These are phyloP conservation scores for Orthochromis malagaraziensis DNA, from an alignment of 2,113 vertebrate species.

Conservation along the genomic window DNA sequence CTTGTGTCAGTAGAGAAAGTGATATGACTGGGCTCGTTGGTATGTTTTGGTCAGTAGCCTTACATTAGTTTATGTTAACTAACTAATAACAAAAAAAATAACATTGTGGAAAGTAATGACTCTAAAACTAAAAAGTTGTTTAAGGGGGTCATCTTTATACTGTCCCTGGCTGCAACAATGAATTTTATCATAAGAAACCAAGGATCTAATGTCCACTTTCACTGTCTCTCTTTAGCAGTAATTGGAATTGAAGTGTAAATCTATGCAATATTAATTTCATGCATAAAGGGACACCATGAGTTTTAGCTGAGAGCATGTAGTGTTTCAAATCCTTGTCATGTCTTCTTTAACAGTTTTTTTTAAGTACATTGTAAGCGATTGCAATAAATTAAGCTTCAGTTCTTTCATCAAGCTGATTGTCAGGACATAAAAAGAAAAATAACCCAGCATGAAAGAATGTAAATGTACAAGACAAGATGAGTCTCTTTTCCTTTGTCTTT, in stretches of 20 bases:
- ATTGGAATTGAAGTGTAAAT: neutral
- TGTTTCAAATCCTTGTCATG: neutral
- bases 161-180: neutral
- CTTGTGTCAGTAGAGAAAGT: neutral
- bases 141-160: neutral
- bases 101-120: fast-evolving
- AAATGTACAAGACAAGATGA: neutral
- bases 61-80: neutral
- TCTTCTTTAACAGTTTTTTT: neutral
- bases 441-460: fast-evolving
- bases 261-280: neutral
- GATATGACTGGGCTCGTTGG: neutral
- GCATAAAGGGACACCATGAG: neutral
- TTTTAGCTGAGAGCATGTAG: neutral
- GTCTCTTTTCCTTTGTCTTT: neutral
- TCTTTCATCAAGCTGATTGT: neutral
- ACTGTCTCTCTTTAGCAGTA: neutral
- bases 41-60: neutral
- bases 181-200: neutral
- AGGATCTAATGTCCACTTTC: neutral
- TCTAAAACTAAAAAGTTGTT: neutral
- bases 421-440: neutral
- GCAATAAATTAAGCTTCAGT: neutral
- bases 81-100: neutral
- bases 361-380: neutral